These are phyloP conservation scores for Ptychobarbus kaznakovi DNA, from an alignment of 2,797 vertebrate species.

Conservation along the genomic window DNA sequence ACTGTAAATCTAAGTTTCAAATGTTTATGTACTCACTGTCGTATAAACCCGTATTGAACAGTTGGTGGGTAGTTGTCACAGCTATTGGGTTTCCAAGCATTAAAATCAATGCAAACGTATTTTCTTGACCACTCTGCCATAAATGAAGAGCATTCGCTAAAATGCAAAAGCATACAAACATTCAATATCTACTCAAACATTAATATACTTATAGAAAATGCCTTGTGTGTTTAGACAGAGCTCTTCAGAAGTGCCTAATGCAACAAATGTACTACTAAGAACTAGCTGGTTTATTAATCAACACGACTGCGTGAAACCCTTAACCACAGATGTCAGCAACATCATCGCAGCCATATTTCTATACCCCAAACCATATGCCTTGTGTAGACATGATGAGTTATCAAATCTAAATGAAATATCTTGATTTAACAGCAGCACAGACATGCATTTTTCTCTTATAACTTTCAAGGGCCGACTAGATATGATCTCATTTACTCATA, in stretches of 20 bases:
- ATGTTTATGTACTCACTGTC: background rate
- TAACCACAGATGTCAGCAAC: slow-evolving; percentile 51
- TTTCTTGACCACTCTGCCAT: background rate
- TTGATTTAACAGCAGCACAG: slow-evolving; percentile 42
- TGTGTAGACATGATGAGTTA: slow-evolving; percentile 44
- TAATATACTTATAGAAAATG: background rate
- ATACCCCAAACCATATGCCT: slow-evolving; percentile 38
- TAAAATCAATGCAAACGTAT: slow-evolving; percentile 9
- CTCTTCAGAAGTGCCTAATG: slow-evolving; percentile 8
- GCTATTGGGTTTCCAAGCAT: slow-evolving; percentile 1
- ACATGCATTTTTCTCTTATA: slow-evolving; percentile 43
- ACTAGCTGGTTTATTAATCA: slow-evolving; percentile 47
- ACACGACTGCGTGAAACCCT: slow-evolving; percentile 14
- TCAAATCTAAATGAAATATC: slow-evolving; percentile 51
- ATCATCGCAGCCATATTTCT: slow-evolving; percentile 14
- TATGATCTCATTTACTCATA: slow-evolving; percentile 65
- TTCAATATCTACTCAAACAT: background rate
- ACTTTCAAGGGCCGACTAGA: slow-evolving; percentile 56
- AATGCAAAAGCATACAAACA: background rate
- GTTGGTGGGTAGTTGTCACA: background rate
- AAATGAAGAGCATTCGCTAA: background rate
- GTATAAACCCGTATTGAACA: background rate
- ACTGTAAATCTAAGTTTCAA: background rate
- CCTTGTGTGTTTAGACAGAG: background rate
- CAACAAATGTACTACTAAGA: slow-evolving; percentile 24